Percentiles rank a stretch among this genome's conserved stretches.
These are phyloP conservation scores for Hedychridium roseum DNA, from an alignment of 2,888 invertebrate species.

Conservation along the genomic window DNA sequence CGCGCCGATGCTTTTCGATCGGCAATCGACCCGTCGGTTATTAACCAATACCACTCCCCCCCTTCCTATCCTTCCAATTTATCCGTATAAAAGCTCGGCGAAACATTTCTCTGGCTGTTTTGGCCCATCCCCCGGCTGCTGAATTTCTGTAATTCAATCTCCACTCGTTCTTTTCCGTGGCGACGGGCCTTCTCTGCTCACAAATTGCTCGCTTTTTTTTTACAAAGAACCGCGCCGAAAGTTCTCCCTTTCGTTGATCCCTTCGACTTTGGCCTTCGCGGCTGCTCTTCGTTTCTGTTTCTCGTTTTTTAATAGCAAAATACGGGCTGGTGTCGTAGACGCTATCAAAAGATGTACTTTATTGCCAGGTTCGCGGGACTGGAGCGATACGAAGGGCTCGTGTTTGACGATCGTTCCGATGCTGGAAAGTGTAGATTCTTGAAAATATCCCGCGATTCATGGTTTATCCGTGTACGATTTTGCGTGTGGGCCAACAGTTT, in stretches of 20 bases:
- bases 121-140: slow-evolving; percentile 1
- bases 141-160: slow-evolving; percentile 31
- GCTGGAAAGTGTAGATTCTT: no score
- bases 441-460: no score
- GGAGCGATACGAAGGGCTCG: slow-evolving; percentile 3
- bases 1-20: slow-evolving; percentile 1
- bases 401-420: no score
- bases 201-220: slow-evolving; percentile 23
- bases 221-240: neutral
- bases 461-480: no score
- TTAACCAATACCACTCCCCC: no score
- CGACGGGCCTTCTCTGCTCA: slow-evolving; percentile 12
- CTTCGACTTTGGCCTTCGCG: neutral
- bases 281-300: neutral
- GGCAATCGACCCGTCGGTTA: neutral
- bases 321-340: neutral
- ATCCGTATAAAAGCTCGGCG: no score
- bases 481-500: no score
- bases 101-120: neutral
- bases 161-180: neutral
- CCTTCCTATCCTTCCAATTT: neutral
- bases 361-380: slow-evolving; percentile 1
- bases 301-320: slow-evolving; percentile 6
- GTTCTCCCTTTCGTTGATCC: neutral
- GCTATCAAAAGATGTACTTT: neutral